Evolutionary conservation across 2,113 vertebrate species (phyloP), one percentile per base, ranked within the genome.

Genomic region (Synchiropus splendidus): DNA sequence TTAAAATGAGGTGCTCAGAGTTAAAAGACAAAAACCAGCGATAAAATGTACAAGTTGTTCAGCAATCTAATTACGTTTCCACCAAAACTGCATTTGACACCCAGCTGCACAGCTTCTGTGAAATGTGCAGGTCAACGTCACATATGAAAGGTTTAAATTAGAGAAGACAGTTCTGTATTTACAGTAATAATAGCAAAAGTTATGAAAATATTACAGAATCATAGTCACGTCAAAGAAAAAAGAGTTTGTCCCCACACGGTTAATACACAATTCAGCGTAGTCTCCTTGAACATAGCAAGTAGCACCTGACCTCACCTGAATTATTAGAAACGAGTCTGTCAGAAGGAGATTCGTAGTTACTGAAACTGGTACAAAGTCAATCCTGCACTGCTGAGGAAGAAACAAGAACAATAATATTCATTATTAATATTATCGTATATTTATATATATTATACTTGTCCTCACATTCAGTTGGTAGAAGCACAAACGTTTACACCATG

Each of bases 131-230:
- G 42, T 61, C 33, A n/a, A 40, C 18, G 49, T 17, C 5, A 2
- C 21, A 34, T 40, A 34, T 58, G 54, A 63, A 41, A 39, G 18
- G 43, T 36, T 36, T 48, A 2, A 53, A 48, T 53, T 46, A 48
- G 45, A 49, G 58, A 68, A 69, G 61, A 59, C 52, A 50, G 55
- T 68, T 69, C 51, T 52, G 27, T 75, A 80, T 80, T 69, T 77
- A 71, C 66, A 70, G 62, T 45, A 69, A 51, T 59, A 64, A 65
- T 56, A 61, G 48, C 50, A 54, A 43, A 61, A 18, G 51, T 68
- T 67, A 67, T 52, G 70, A 54, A 67, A 66, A 73, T 66, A 50
- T 73, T 75, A 71, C 59, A 74, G 71, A 77, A 58, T 56, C 35
- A 61, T 66, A 54, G 56, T 54, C 17, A 60, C 45, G 57, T 53